Percentiles rank a stretch among this genome's conserved stretches.
Conservation (phyloP, 2,888 invertebrate genomes). For the Hemaris fuciformis region DNA sequence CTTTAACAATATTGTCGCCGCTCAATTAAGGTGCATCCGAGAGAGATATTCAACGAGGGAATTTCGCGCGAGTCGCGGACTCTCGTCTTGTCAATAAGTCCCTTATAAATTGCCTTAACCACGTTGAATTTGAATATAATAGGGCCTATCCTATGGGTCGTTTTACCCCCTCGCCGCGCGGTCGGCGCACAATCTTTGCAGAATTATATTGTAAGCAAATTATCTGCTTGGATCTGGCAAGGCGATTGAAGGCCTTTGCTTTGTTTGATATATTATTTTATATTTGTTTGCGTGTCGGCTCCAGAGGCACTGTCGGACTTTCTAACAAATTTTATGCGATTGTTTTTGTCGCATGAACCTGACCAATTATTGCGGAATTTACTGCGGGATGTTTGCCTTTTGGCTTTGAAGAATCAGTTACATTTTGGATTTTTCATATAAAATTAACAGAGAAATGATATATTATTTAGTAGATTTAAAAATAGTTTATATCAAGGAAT, state of each 20-base stretch:
- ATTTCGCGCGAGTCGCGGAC: conserved; percentile 63
- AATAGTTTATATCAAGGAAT: too few species aligned
- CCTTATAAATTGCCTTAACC: conserved; percentile 79
- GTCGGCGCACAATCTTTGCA: conserved; percentile 69
- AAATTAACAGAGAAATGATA: not conserved
- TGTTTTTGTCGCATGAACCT: not conserved
- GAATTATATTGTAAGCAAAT: conserved; percentile 82
- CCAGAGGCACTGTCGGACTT: not conserved
- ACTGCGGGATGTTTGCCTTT: not conserved
- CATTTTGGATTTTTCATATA: not conserved
- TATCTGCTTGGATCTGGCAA: conserved; percentile 75
- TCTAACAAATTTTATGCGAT: not conserved
- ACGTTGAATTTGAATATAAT: conserved; percentile 80
- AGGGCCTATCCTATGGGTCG: conserved; percentile 65
- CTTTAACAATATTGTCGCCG: conserved; percentile 70
- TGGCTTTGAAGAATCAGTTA: not conserved
- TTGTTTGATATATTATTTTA: conserved; percentile 47
- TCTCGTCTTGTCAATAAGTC: conserved; percentile 77
- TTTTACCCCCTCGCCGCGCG: conserved; percentile 71
- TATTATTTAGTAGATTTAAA: too few species aligned
- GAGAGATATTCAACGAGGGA: conserved; percentile 64
- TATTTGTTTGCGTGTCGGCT: conserved; percentile 29
- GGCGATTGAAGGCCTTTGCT: conserved; percentile 47
- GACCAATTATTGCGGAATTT: not conserved
- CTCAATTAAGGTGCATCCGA: conserved; percentile 70